Evolutionary conservation across 2,888 invertebrate genomes (phyloP).

Genomic region (Celastrina argiolus): DNA sequence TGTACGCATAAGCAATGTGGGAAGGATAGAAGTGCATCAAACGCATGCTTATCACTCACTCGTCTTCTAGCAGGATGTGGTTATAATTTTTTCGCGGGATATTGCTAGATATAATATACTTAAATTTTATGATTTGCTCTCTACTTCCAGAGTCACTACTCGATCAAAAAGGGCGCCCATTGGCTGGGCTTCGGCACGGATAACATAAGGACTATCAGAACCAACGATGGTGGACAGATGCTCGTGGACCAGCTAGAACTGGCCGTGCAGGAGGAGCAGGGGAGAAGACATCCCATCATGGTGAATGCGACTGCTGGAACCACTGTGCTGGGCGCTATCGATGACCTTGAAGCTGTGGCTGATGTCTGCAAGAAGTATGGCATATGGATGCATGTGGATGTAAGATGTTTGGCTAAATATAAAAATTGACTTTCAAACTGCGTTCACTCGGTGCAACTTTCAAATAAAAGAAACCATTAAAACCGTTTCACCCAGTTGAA

Average conservation of each 20-base stretch:
- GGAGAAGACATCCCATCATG: constrained; percentile 78
- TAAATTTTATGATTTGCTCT: too few species aligned
- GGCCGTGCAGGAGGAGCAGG: constrained; percentile 69
- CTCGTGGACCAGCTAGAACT: constrained; percentile 76
- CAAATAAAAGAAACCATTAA: too few species aligned
- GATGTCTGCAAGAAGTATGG: constrained; percentile 81
- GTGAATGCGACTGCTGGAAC: constrained; percentile 89
- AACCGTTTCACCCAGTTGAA: too few species aligned
- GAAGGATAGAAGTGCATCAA: too few species aligned
- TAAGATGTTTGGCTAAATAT: constrained; percentile 65
- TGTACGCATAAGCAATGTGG: too few species aligned
- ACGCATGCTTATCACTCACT: too few species aligned
- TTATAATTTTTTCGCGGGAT: too few species aligned
- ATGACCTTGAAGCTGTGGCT: constrained; percentile 83
- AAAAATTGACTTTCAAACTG: too few species aligned
- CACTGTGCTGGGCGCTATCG: constrained; percentile 90
- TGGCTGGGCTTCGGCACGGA: constrained; percentile 92
- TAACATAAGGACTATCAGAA: constrained; percentile 80
- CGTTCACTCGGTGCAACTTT: too few species aligned
- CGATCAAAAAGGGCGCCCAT: constrained; percentile 87
- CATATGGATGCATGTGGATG: constrained; percentile 91
- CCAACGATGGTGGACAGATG: constrained; percentile 84
- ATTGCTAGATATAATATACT: too few species aligned
- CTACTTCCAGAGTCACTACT: constrained; percentile 84
- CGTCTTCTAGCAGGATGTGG: too few species aligned